Conservation (phyloP, 2,797 vertebrate species). For the Anomalospiza imberbis region DNA sequence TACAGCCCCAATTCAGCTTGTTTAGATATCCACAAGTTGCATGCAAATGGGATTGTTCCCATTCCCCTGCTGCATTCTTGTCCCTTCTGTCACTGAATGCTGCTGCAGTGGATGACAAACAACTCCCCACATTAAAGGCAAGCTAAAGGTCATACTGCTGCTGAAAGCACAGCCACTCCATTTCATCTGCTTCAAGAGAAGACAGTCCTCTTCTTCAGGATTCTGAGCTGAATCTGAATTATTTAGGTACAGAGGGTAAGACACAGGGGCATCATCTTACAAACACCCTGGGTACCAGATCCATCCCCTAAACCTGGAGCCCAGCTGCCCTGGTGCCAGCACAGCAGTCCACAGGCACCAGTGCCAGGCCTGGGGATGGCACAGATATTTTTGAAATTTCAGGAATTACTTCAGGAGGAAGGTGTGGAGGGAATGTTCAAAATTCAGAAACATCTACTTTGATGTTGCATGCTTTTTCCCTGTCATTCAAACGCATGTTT, state of each 20-base stretch:
- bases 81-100: not conserved
- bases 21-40: not conserved
- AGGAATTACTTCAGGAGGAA: not conserved
- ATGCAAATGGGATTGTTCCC: not conserved
- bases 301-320: not conserved
- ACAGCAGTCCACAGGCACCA: not conserved
- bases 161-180: not conserved
- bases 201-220: not conserved
- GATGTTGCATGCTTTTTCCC: not conserved
- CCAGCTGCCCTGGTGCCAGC: not conserved
- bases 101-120: not conserved
- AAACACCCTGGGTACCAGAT: fast-evolving
- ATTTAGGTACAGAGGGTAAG: not conserved
- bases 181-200: not conserved
- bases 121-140: conserved; percentile 13
- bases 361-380: not conserved
- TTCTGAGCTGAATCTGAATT: not conserved
- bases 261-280: not conserved
- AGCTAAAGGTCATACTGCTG: not conserved
- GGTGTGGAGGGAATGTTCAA: not conserved
- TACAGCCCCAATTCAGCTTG: not conserved
- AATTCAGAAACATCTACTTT: conserved; percentile 22
- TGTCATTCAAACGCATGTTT: conserved; percentile 49
- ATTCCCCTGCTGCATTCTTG: not conserved
- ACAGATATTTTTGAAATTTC: not conserved